Evolutionary conservation across 2,113 vertebrate genomes (phyloP).

Genomic region (Melanerpes formicivorus): DNA sequence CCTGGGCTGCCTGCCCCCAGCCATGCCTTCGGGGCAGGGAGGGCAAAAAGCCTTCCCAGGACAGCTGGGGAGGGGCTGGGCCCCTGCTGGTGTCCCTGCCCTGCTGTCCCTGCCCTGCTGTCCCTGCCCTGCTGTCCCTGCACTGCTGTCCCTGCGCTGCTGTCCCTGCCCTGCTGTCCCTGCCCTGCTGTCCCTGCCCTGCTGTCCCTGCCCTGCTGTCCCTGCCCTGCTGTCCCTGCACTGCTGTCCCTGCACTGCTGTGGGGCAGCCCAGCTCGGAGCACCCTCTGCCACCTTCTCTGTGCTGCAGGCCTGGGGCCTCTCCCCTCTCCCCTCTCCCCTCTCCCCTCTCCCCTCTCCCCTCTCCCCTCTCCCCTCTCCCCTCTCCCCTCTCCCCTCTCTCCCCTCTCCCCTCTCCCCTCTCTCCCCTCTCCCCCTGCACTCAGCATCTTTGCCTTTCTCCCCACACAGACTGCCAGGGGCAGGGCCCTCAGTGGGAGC

Average conservation of each 20-base stretch:
- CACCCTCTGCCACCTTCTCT: accelerated
- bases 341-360: too few species aligned
- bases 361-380: too few species aligned
- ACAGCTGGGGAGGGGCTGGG: not conserved
- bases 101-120: too few species aligned
- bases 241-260: not conserved
- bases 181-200: too few species aligned
- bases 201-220: too few species aligned
- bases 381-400: too few species aligned
- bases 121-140: too few species aligned
- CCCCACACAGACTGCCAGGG: not conserved
- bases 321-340: too few species aligned
- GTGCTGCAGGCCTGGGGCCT: not conserved
- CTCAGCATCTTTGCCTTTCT: accelerated
- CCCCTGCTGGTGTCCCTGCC: not conserved
- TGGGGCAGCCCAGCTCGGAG: not conserved
- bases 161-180: too few species aligned
- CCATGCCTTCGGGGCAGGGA: not conserved
- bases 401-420: too few species aligned
- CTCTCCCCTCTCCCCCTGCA: not conserved
- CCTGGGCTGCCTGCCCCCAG: not conserved
- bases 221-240: too few species aligned
- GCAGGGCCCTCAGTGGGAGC: not conserved
- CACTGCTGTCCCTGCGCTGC: too few species aligned
- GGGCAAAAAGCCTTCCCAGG: not conserved